Evolutionary conservation across 2,888 invertebrate species (phyloP).

Genomic region (Dryocosmus kuriphilus): DNA sequence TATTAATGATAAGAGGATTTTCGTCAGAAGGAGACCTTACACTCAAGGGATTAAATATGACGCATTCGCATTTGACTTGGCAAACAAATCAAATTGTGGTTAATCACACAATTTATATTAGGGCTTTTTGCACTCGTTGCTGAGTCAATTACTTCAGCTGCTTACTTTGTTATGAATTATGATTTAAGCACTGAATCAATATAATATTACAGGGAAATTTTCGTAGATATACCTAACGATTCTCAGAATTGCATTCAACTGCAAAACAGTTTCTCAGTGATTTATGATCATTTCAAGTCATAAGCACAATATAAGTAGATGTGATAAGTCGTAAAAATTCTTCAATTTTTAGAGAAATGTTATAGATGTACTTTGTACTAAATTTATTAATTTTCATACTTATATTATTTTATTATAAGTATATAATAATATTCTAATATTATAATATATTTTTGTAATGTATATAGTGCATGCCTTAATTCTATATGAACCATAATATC

Average conservation of each 20-base stretch:
- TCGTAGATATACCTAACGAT: background rate
- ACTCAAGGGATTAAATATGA: conserved; percentile 34
- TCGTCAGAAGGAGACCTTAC: conserved; percentile 31
- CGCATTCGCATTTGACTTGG: conserved; percentile 19
- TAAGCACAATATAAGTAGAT: too few species aligned
- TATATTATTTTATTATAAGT: too few species aligned
- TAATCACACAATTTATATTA: conserved; percentile 19
- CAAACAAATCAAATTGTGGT: conserved; percentile 35
- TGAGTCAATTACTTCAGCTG: background rate
- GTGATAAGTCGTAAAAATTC: too few species aligned
- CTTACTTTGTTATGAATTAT: conserved; percentile 10
- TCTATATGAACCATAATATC: conserved; percentile 5
- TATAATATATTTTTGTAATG: background rate
- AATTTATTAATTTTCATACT: too few species aligned
- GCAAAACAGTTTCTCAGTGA: conserved; percentile 3
- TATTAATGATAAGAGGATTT: conserved; percentile 33
- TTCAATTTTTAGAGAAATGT: too few species aligned
- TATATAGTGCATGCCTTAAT: background rate
- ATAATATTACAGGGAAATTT: conserved; percentile 27
- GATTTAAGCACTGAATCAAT: conserved; percentile 11
- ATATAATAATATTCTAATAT: too few species aligned
- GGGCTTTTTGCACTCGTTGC: conserved; percentile 18
- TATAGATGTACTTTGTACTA: too few species aligned
- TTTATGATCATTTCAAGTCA: background rate
- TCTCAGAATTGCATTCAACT: background rate